Conservation (phyloP, 2,113 vertebrate species). For the Larimichthys polyactis region DNA sequence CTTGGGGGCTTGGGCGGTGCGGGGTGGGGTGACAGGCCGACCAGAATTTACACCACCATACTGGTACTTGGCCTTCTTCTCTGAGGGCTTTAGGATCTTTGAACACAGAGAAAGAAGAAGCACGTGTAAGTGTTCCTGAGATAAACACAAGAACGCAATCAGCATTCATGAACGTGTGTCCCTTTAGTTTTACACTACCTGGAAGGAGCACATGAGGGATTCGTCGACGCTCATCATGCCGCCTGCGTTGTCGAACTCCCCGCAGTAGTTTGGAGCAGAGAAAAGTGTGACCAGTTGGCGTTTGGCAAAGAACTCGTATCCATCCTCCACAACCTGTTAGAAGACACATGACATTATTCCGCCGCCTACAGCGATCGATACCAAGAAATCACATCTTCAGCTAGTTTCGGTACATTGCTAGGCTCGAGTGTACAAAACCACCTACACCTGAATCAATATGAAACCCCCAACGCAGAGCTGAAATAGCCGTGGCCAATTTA, state of each 20-base stretch:
- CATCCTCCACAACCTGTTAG: conserved; percentile 82
- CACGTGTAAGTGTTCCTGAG: background rate
- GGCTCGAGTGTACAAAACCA: conserved; percentile 34
- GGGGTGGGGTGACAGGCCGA: conserved; percentile 81
- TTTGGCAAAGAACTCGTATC: conserved; percentile 84
- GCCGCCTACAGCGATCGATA: conserved; percentile 61
- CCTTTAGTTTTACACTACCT: conserved; percentile 79
- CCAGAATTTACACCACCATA: conserved; percentile 81
- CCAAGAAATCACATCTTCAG: conserved; percentile 45
- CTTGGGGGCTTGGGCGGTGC: conserved; percentile 80
- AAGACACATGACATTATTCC: conserved; percentile 51
- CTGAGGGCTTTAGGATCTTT: conserved; percentile 82
- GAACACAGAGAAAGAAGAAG: background rate
- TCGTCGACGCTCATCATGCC: conserved; percentile 98
- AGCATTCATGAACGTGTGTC: background rate
- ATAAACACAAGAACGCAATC: background rate
- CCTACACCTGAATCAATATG: conserved; percentile 51
- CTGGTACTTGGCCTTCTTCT: conserved; percentile 84
- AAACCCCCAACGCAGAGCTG: background rate
- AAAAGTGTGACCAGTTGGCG: conserved; percentile 84
- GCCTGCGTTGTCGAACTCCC: conserved; percentile 96
- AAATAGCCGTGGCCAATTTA: conserved; percentile 25
- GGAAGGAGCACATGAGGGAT: conserved; percentile 97
- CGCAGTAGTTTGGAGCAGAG: conserved; percentile 90
- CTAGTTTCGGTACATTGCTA: conserved; percentile 22